Evolutionary conservation across 2,113 vertebrate species (phyloP), one percentile per base, ranked within the genome.

Genomic region (Paracanthobrama guichenoti): DNA sequence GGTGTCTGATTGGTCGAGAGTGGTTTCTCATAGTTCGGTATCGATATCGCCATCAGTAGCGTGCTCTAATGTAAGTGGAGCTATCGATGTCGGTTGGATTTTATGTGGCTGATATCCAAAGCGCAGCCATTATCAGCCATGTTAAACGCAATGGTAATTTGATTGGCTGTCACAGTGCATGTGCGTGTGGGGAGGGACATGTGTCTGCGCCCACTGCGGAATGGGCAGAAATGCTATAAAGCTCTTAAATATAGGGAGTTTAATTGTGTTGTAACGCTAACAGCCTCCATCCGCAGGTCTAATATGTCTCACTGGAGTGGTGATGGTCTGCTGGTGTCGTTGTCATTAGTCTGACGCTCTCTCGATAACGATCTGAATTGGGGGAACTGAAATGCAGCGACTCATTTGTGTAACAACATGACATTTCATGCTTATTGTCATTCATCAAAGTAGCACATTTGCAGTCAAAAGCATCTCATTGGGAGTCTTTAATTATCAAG

Each of bases 101-200:
- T 4, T 69, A 55, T 53, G 14, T 7, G 71, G 26, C 26, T 39
- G 24, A 14, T 62, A 18, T 39, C 57, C 12, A 6, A 28, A 69
- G 26, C 35, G 4, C 10, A 35, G 31, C 53, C 0, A 42, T 75
- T 80, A 82, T 67, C 66, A 6, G 66, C 24, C 22, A 81, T 26
- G 83, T 86, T 74, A 79, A 86, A 79, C 11, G 35, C 77, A 35
- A 64, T 44, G n/a, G 55, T 87, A 83, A 76, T 87, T 85, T 85
- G 55, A 87, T 73, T 57, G 82, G 24, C 39, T 83, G 66, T 50
- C 20, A 20, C 26, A 20, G 69, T 42, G 42, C 78, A 59, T 60
- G 46, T 57, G 1, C 44, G 12, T 44, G n/a, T 24, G 62, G 44
- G 11, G 24, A 35, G 78, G 81, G 78, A 72, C n/a, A 24, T 9